phyloP scores from a whole-genome alignment of 2,797 vertebrate genomes.

The Phalloptychus januarius region DNA sequence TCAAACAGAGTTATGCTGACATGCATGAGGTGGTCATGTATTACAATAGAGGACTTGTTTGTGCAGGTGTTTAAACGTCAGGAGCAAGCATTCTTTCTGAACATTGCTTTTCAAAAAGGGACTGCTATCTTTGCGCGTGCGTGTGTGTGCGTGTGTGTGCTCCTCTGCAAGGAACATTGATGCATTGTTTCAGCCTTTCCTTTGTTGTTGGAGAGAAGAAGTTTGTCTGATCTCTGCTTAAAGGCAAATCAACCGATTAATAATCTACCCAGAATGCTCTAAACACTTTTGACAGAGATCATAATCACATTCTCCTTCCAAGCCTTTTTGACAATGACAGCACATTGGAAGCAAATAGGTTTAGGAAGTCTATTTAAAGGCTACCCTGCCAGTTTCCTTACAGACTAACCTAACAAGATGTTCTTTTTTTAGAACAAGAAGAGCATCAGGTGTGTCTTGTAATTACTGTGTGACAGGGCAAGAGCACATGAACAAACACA shows the following conservation, averaged over 20 bases:
- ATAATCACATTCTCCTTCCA: constrained; percentile 35
- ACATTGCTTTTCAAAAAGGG: constrained; percentile 41
- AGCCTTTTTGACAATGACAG: constrained; percentile 37
- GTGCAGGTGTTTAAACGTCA: constrained; percentile 36
- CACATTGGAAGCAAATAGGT: constrained; percentile 12
- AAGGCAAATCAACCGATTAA: constrained; percentile 61
- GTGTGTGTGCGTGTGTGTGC: constrained; percentile 5
- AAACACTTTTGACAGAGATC: constrained; percentile 44
- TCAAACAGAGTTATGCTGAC: neutral
- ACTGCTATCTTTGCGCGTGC: neutral
- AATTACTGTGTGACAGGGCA: constrained; percentile 49
- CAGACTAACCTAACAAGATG: constrained; percentile 9
- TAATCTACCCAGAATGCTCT: constrained; percentile 56
- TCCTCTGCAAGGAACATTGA: constrained; percentile 17
- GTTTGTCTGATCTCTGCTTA: constrained; percentile 25
- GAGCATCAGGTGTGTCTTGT: constrained; percentile 65
- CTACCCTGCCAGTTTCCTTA: constrained; percentile 20
- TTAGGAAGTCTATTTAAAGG: constrained; percentile 44
- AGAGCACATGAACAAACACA: constrained; percentile 31
- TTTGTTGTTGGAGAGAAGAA: constrained; percentile 46
- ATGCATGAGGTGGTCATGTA: neutral
- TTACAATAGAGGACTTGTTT: constrained; percentile 12
- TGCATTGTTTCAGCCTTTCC: constrained; percentile 36
- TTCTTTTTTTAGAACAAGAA: constrained; percentile 15
- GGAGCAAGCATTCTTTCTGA: constrained; percentile 26